Evolutionary conservation across 2,113 vertebrate species (phyloP), one percentile per base, ranked within the genome.

Genomic region (Psilopsiagon aurifrons): DNA sequence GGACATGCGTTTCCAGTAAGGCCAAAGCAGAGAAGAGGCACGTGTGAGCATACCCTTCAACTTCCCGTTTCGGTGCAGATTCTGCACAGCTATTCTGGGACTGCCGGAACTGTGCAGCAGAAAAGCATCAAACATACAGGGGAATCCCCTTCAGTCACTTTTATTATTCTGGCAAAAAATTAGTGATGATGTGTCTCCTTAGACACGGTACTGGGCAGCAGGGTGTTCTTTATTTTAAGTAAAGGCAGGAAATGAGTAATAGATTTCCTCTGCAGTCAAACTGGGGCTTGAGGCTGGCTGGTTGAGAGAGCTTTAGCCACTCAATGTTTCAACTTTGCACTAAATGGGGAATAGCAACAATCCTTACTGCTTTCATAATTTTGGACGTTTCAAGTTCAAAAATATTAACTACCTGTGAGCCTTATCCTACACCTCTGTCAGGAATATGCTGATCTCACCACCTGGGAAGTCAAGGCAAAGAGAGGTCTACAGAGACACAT

Each of bases 71-170:
- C 17, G 4, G 88, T 73, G 86, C 84, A 91, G 90, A 78, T 89
- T 83, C 88, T 83, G 74, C 46, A 9, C 5, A 64, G 89, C 84
- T 89, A 86, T 90, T 97, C 88, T 78, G 92, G 97, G 83, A 90
- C 79, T 80, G 71, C 96, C 3, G 0, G 60, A 73, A 86, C 70
- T 33, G 2, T 0, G 0, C 88, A 62, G 73, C 57, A 89, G 54
- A 92, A 82, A 94, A 89, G 64, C 19, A 82, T 63, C 88, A 88
- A 90, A 62, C 54, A 28, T 83, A 76, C 59, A 35, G 96, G 97
- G 91, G 83, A 97, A 94, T 93, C 95, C 97, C 97, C 88, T 88
- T 87, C 85, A 83, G 83, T 37, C 80, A 95, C 78, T 97, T 91
- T 76, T 80, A 94, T 95, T 96, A 88, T 91, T 81, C 69, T 89